Base-by-base conservation (phyloP, 2,113 vertebrate species). In the Panurus biarmicus region DNA sequence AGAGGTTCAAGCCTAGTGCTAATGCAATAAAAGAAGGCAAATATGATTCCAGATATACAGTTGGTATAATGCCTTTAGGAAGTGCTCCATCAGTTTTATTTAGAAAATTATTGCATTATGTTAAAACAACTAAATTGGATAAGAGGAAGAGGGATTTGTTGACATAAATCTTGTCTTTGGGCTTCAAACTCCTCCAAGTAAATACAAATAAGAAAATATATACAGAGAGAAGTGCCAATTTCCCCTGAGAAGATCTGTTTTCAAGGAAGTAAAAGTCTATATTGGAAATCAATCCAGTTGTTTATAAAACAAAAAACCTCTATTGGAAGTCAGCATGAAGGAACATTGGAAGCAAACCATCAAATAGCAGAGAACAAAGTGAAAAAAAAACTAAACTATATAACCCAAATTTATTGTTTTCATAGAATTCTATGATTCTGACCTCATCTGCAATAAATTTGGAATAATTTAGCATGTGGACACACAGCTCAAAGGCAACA, bases 61-160 rank as follows among this genome's bases (percentile, higher is more conserved):
- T 93, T 94, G 92, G 73, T 91, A 65, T 95, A 96, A 96, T 96
- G 96, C 84, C 93, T 96, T 96, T 88, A 96, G 96, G 91, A 97
- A 96, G 80, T 0, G 0, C 85, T 96, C 87, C 75, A 96, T 96
- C 96, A 96, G 80, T 85, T 96, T 96, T 89, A 94, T 94, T 93
- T 96, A 96, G 95, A 95, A 96, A 96, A 97, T 95, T 25, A 96
- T 91, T 96, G 83, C 62, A 94, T 96, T 97, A 95, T 90, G 80
- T 95, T 94, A 96, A 96, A 96, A 95, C 71, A 95, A 87, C 73
- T 92, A 93, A 94, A 96, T 94, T 93, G 93, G 78, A 89, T 91
- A 94, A 96, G 83, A 95, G 54, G 42, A 73, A 94, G 51, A 85
- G 66, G 71, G 80, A 95, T 95, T 93, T 95, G 80, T 96, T 95